Conservation (phyloP, 2,888 invertebrate species). For the Xylota segnis region DNA sequence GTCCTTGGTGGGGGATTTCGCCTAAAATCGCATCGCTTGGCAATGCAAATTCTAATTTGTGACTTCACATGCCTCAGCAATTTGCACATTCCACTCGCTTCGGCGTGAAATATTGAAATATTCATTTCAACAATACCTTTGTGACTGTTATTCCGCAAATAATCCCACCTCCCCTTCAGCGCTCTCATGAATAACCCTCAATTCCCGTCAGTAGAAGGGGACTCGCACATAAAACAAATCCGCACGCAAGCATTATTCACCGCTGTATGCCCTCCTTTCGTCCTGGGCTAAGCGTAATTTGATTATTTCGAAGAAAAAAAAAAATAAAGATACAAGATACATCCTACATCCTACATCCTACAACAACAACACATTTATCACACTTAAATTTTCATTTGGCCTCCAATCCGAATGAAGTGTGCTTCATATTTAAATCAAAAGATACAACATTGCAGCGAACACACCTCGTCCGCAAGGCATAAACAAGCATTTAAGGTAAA, state of each 20-base stretch:
- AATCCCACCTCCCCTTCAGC: conserved; percentile 9
- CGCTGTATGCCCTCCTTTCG: not conserved
- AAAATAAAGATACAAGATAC: not conserved
- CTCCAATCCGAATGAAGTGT: conserved; percentile 22
- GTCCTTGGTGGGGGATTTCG: not conserved
- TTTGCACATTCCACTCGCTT: conserved; percentile 18
- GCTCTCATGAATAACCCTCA: conserved; percentile 12
- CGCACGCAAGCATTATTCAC: conserved; percentile 14
- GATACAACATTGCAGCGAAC: not conserved
- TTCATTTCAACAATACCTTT: conserved; percentile 46
- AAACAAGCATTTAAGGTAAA: conserved; percentile 34
- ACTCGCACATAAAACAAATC: not conserved
- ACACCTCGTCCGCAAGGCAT: conserved; percentile 4
- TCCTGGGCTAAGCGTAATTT: conserved; percentile 9
- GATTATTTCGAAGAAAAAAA: conserved; percentile 11
- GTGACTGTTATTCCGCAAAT: conserved; percentile 32
- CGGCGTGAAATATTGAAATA: conserved; percentile 51
- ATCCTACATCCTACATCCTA: too few species aligned
- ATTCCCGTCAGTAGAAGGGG: not conserved
- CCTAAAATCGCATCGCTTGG: not conserved
- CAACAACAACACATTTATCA: conserved; percentile 18
- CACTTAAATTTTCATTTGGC: conserved; percentile 41
- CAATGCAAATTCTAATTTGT: conserved; percentile 39
- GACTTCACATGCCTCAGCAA: conserved; percentile 19
- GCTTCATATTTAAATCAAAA: conserved; percentile 48